phyloP scores from a whole-genome alignment of 2,797 vertebrate species.

The Pyrocephalus nanus region DNA sequence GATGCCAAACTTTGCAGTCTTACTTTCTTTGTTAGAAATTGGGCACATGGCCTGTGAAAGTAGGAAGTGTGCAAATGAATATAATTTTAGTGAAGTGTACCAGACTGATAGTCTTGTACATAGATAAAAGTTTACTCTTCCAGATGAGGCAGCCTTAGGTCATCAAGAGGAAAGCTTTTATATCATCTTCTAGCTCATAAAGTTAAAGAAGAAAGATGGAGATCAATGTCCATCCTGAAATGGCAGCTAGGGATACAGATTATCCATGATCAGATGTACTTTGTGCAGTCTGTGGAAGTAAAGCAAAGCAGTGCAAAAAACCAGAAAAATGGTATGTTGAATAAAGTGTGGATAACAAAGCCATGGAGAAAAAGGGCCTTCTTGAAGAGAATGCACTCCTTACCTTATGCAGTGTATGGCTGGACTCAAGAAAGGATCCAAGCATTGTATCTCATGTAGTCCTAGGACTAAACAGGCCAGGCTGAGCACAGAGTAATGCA shows the following conservation, averaged over 20 bases:
- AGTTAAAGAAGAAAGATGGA: not conserved
- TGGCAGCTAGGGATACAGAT: not conserved
- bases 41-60: accelerated
- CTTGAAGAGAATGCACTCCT: not conserved
- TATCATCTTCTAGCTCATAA: not conserved
- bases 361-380: not conserved
- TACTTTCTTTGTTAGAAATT: not conserved
- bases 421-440: not conserved
- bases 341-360: not conserved
- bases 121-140: not conserved
- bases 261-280: not conserved
- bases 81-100: not conserved
- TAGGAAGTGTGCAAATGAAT: not conserved
- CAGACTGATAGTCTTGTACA: not conserved
- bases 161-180: not conserved
- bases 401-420: not conserved
- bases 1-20: not conserved
- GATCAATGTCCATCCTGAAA: not conserved
- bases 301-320: not conserved
- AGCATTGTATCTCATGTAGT: not conserved
- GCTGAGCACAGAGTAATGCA: not conserved
- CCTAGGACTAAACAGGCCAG: not conserved
- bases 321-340: not conserved
- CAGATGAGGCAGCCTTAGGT: not conserved
- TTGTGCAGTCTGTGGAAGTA: not conserved